Conservation (phyloP, 2,888 invertebrate genomes). For the Dynastes hyllus region DNA sequence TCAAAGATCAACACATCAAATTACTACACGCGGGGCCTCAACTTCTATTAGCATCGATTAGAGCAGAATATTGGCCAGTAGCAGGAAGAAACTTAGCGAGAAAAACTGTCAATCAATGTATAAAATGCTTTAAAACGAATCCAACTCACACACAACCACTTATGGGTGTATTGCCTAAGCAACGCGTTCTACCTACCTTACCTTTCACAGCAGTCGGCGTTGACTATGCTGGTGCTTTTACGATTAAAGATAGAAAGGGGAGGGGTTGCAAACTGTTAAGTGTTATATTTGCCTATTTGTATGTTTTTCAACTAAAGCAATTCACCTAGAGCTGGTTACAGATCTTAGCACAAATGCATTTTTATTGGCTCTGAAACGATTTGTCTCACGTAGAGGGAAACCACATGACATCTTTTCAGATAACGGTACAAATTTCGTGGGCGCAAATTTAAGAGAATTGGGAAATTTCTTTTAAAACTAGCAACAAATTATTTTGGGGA, state of each 20-base stretch:
- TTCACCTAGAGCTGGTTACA: slow-evolving; percentile 57
- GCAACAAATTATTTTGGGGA: slow-evolving; percentile 59
- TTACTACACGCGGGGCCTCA: slow-evolving; percentile 29
- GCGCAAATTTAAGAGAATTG: slow-evolving; percentile 1
- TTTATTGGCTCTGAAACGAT: slow-evolving; percentile 52
- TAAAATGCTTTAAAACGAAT: slow-evolving; percentile 51
- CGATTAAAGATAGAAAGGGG: slow-evolving; percentile 45
- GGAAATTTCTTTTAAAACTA: slow-evolving; percentile 14
- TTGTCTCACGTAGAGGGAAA: slow-evolving; percentile 53
- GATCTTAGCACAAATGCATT: slow-evolving; percentile 54
- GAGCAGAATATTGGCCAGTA: slow-evolving; percentile 55
- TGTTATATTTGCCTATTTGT: slow-evolving; percentile 56
- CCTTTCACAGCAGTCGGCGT: slow-evolving; percentile 46
- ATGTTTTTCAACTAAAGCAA: slow-evolving; percentile 55
- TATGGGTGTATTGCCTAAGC: slow-evolving; percentile 56
- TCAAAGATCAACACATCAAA: neutral
- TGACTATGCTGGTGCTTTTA: slow-evolving; percentile 51
- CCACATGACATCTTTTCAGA: slow-evolving; percentile 49
- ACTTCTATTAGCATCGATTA: slow-evolving; percentile 49
- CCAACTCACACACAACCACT: slow-evolving; percentile 36
- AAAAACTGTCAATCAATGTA: slow-evolving; percentile 50
- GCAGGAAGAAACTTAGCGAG: slow-evolving; percentile 52
- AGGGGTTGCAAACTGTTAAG: slow-evolving; percentile 50
- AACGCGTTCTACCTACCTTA: slow-evolving; percentile 45
- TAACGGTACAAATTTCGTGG: slow-evolving; percentile 55